These are phyloP conservation scores for Barnardius zonarius DNA, from an alignment of 2,113 vertebrate genomes.

Conservation along the genomic window DNA sequence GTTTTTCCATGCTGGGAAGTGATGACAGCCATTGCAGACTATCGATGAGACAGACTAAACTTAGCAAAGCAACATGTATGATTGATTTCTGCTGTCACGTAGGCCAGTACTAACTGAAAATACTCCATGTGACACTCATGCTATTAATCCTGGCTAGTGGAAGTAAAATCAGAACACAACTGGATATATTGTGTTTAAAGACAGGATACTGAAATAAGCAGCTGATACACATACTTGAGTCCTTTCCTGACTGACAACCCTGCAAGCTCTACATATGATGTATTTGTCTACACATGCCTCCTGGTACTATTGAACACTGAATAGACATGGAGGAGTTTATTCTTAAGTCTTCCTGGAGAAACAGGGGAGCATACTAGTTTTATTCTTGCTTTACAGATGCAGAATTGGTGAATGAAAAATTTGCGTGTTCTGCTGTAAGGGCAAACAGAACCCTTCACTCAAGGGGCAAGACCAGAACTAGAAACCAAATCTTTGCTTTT, in stretches of 20 bases:
- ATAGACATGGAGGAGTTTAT: not conserved
- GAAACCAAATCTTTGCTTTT: constrained; percentile 9
- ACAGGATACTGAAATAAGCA: not conserved
- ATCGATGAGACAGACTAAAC: not conserved
- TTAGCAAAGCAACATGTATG: not conserved
- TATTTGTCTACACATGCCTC: rapidly evolving
- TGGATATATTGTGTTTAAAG: not conserved
- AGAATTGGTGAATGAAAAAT: not conserved
- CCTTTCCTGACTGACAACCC: not conserved
- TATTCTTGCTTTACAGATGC: not conserved
- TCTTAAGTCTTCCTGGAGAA: not conserved
- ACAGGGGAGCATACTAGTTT: not conserved
- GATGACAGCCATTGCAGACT: not conserved
- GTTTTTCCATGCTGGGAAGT: not conserved
- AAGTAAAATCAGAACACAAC: not conserved
- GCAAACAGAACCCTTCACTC: not conserved
- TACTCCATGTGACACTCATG: not conserved
- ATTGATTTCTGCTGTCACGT: not conserved
- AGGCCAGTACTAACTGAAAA: not conserved
- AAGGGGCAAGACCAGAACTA: not conserved
- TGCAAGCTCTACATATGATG: not conserved
- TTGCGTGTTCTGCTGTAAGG: not conserved
- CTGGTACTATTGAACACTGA: not conserved
- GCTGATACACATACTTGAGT: not conserved
- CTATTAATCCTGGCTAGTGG: not conserved